A percentile compares a stretch with the other conserved stretches of the same genome.
Evolutionary conservation across 2,888 invertebrate species (phyloP).

Genomic region (Melikaiella ostensackeni): DNA sequence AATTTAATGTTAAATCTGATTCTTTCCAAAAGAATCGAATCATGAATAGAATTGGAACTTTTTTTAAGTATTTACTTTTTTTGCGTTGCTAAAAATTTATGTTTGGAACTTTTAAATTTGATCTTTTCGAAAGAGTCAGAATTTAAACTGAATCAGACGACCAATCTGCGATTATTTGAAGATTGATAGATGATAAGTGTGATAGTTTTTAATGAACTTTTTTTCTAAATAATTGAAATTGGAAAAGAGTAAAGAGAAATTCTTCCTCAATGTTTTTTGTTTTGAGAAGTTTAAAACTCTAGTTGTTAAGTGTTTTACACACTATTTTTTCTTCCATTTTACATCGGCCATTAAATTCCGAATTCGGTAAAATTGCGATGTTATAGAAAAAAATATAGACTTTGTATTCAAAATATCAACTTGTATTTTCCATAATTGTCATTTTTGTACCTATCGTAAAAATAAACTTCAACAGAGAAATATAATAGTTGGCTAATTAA

Average conservation of each 20-base stretch:
- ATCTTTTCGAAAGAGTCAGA: constrained; percentile 1
- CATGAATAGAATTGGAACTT: neutral
- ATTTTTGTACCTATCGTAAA: constrained; percentile 48
- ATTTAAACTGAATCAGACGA: neutral
- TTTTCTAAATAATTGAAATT: neutral
- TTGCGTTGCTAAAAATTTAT: neutral
- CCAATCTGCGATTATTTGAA: neutral
- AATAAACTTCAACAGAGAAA: constrained; percentile 59
- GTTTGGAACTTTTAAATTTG: neutral
- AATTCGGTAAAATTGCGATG: neutral
- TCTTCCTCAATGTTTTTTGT: neutral
- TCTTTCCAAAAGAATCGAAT: neutral
- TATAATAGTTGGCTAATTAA: constrained; percentile 44
- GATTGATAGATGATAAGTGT: neutral
- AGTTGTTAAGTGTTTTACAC: neutral
- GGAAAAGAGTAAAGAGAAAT: no score
- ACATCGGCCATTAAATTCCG: neutral
- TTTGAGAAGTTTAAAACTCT: neutral
- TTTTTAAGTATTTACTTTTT: neutral
- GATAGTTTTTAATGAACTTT: neutral
- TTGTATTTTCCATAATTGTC: constrained; percentile 23
- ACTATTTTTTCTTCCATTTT: neutral
- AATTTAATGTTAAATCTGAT: neutral
- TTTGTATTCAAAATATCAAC: constrained; percentile 21
- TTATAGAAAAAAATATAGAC: neutral